These are phyloP conservation scores for Ischnura elegans DNA, from an alignment of 2,888 invertebrate genomes.

Conservation along the genomic window DNA sequence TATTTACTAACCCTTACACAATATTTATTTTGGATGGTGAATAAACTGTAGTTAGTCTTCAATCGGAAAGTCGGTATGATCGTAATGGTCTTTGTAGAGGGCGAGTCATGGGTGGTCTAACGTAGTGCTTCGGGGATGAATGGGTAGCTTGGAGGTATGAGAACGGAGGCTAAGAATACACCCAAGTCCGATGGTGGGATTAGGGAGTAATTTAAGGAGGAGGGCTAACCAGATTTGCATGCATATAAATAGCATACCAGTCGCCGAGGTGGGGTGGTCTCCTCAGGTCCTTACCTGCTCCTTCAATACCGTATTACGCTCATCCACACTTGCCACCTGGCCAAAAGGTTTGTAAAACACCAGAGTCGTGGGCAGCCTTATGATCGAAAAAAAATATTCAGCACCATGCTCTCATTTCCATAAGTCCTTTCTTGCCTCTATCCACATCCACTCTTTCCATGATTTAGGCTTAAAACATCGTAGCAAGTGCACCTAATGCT, in stretches of 20 bases:
- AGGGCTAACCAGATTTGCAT: constrained; percentile 26
- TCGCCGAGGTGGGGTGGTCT: not conserved
- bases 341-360: not conserved
- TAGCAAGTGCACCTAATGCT: not conserved
- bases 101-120: no score
- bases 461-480: not conserved
- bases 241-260: not conserved
- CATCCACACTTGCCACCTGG: not conserved
- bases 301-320: not conserved
- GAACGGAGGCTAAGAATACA: no score
- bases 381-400: not conserved
- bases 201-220: no score
- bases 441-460: not conserved
- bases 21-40: no score
- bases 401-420: not conserved
- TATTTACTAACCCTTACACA: no score
- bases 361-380: not conserved
- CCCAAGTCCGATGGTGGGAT: no score
- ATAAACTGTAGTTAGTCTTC: no score
- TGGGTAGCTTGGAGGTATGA: no score
- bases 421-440: not conserved
- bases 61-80: no score
- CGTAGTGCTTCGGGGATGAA: no score
- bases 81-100: no score
- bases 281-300: not conserved